Evolutionary conservation across 2,888 invertebrate species (phyloP), one percentile per base, ranked within the genome.

Genomic region (Plagodis dolabraria): DNA sequence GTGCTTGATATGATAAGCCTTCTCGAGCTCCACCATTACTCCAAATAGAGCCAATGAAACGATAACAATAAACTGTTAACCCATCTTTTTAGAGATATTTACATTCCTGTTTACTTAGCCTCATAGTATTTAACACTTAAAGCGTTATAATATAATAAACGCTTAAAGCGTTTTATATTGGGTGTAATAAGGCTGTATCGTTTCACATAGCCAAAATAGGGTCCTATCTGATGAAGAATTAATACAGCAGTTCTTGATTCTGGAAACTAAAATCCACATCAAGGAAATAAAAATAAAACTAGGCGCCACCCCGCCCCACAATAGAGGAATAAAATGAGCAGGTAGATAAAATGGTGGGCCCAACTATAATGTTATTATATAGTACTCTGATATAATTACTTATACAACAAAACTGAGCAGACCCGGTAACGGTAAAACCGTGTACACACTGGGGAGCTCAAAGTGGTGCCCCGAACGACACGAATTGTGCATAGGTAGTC

Each of bases 61-160:
- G 57, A 64, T 68, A 68, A 63, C 64, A 65, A 53, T 52, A 63
- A 60, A 49, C 58, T 67, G 66, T 66, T 63, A 57, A 52, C 61
- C 33, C 51, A 64, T 71, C 65, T 60, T 70, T 70, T 64, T 66
- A 57, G 57, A 50, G 49, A 66, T n/a, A 72, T 71, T 67, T 65
- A 63, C 66, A 62, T 63, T 62, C 47, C 59, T 75, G 72, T 75
- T 76, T 71, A 71, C 61, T 67, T 71, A 69, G 67, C 68, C 72
- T 72, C 69, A 63, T 57, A 35, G 56, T 58, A 54, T 70, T n/a
- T 70, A n/a, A 73, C 64, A n/a, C n/a, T n/a, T n/a, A n/a, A n/a
- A n/a, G n/a, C n/a, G n/a, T n/a, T n/a, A n/a, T n/a, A n/a, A n/a
- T n/a, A n/a, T n/a, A n/a, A n/a, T n/a, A n/a, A 64, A 60, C 51